These are phyloP conservation scores for Dryococelus australis DNA, from an alignment of 2,888 invertebrate genomes.

Conservation along the genomic window DNA sequence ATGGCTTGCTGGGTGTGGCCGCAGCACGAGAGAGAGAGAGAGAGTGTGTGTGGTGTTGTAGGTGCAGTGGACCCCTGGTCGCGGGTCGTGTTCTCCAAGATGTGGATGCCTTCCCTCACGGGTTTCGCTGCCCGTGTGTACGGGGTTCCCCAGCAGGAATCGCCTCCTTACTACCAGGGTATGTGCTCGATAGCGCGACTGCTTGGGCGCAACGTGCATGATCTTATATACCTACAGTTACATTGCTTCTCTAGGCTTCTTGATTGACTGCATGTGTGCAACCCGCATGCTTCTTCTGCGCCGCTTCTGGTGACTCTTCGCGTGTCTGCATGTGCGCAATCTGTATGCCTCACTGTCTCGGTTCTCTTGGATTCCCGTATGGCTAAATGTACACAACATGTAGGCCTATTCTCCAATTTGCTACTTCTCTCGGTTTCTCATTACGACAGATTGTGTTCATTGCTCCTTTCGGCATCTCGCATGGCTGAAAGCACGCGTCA, in stretches of 20 bases:
- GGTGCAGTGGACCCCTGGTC: conserved; percentile 17
- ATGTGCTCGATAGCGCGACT: neutral
- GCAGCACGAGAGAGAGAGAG: neutral
- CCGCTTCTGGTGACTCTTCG: too few species aligned
- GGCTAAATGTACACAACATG: too few species aligned
- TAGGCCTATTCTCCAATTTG: too few species aligned
- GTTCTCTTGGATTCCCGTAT: too few species aligned
- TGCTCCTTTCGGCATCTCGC: too few species aligned
- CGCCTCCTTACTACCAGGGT: neutral
- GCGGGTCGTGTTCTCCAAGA: conserved; percentile 20
- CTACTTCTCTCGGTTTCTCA: too few species aligned
- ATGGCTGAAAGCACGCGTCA: too few species aligned
- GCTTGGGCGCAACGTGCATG: too few species aligned
- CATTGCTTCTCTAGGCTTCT: neutral
- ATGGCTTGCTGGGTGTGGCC: neutral
- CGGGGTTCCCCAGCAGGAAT: conserved; percentile 12
- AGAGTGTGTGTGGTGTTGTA: neutral
- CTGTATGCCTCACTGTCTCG: too few species aligned
- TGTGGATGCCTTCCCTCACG: conserved; percentile 19
- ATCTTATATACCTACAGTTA: neutral
- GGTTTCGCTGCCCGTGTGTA: conserved; percentile 18
- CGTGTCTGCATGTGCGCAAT: too few species aligned
- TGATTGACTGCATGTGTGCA: neutral
- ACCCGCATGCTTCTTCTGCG: too few species aligned
- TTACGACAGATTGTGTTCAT: too few species aligned